Evolutionary conservation across 2,888 invertebrate species (phyloP), one percentile per base, ranked within the genome.

Genomic region (Ichneumon xanthorius): DNA sequence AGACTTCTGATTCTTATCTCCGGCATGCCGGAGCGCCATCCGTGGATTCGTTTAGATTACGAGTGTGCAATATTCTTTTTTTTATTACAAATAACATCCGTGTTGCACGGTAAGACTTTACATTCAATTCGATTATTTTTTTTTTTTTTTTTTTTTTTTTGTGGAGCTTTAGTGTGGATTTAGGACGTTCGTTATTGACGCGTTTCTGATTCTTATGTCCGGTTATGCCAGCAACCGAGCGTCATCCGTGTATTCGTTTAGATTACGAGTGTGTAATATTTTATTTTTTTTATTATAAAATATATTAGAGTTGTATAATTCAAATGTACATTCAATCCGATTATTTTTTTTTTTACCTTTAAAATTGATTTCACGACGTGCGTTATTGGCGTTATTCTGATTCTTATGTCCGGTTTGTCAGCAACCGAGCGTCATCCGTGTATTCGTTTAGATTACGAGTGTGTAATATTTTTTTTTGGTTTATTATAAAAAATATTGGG

Each of bases 1-100:
- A 71, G 53, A 73, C 78, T 78, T 53, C 26, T 14, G 37, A 73
- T 70, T 22, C 40, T 78, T 63, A 81, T 84, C 73, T 77, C 14
- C 14, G 45, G 11, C 9, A 14, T 37, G 37, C 1, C 37, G 4
- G 58, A 22, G 48, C 40, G 19, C 3, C 50, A 68, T n/a, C 50
- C 6, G 22, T 75, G 30, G 61, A 68, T 68, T 67, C 50, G 48
- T 58, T 68, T 33, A 45, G 48, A 71, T 79, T 67, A 53, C 22
- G 22, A 19, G 22, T 65, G 22, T 58, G 14, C 19, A 55, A 72
- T 33, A 14, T 45, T 45, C 9, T 11, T 45, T 45, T 9, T 45
- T 45, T 45, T 45, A 61, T 2, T 2, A 3, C 2, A 11, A 26
- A 22, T n/a, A 55, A 33, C 14, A 11, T 45, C 5, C 7, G 0